Evolutionary conservation across 2,113 vertebrate species (phyloP), one percentile per base, ranked within the genome.

Genomic region (Lasiurus cinereus): DNA sequence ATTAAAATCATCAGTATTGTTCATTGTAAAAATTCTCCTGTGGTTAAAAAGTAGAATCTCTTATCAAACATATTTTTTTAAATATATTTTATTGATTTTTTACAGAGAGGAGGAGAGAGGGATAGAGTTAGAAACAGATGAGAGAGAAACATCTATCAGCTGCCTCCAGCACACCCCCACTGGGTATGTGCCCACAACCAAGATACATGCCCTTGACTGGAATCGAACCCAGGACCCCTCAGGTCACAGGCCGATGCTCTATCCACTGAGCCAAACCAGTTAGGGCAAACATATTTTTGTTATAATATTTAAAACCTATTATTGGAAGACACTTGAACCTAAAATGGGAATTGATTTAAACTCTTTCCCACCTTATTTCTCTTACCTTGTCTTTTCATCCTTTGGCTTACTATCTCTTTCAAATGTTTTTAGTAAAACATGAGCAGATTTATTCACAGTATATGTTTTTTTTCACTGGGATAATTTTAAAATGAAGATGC

Each of bases 1-100:
- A 96, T 52, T 94, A 83, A 94, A 86, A 92, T 29, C 64, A 79
- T 91, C 92, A 97, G 3, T 74, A 92, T 95, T 84, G 79, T 93
- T 88, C 78, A 95, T 88, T 77, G 2, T 27, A 56, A 83, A 93
- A 74, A 82, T 29, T 13, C 3, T 95, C 3, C 31, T 67, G 13
- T 22, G 94, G 67, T 94, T 59, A 66, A 96, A 79, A 16, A 56
- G 93, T 64, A 96, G 3, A 73, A 24, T 64, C 6, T 90, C 69
- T 11, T 66, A 48, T 6, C 10, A 43, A 84, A 87, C 36, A 64
- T 39, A 39, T 39, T 39, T 39, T 33, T 95, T n/a, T n/a, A n/a
- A n/a, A n/a, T n/a, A n/a, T n/a, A n/a, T n/a, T n/a, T n/a, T n/a
- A n/a, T n/a, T n/a, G n/a, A n/a, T n/a, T n/a, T n/a, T n/a, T n/a